Percentiles rank a stretch among this genome's conserved stretches.
Evolutionary conservation across 1,140 invertebrate species (phyloP).

Genomic region (Dryas iulia): DNA sequence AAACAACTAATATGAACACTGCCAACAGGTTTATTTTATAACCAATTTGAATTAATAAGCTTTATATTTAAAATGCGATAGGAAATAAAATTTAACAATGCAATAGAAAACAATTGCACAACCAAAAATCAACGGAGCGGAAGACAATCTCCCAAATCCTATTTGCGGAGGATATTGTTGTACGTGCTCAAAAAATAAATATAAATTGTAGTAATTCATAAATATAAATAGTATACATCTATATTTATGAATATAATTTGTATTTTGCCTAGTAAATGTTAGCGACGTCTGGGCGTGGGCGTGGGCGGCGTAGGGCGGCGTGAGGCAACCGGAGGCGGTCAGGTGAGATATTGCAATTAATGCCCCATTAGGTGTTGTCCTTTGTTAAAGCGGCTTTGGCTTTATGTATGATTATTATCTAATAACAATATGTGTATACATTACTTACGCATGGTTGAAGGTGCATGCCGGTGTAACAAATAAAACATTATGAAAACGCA

Average conservation of each 20-base stretch:
- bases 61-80: background rate
- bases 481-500: background rate
- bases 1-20: too few species aligned
- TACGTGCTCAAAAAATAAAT: background rate
- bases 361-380: background rate
- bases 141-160: background rate
- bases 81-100: background rate
- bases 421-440: background rate
- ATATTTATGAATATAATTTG: too few species aligned
- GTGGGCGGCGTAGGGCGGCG: background rate
- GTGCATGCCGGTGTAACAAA: background rate
- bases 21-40: too few species aligned
- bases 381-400: background rate
- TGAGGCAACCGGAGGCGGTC: background rate
- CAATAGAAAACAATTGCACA: background rate
- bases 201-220: background rate
- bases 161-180: background rate
- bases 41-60: too few species aligned
- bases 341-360: background rate
- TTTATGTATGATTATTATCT: background rate
- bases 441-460: background rate
- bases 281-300: background rate
- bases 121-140: background rate
- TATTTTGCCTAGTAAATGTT: too few species aligned
- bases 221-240: background rate